Percentiles rank a stretch among this genome's conserved stretches.
Evolutionary conservation across 2,797 vertebrate genomes (phyloP).

Genomic region (Tenualosa ilisha): DNA sequence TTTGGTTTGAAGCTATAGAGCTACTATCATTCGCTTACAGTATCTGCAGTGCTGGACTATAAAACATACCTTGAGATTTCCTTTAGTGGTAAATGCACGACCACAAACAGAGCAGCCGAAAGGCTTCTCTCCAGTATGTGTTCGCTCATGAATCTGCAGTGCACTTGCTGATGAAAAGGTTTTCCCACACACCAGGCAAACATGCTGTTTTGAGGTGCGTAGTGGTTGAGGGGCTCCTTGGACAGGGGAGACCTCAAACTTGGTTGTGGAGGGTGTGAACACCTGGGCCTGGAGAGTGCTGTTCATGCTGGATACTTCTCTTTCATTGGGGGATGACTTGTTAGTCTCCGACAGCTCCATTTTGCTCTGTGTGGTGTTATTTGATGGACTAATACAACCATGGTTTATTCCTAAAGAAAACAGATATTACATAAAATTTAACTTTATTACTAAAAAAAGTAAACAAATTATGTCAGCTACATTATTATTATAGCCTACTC

Average conservation of each 20-base stretch:
- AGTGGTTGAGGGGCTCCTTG: conserved; percentile 64
- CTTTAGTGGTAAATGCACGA: conserved; percentile 98
- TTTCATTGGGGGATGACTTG: background rate
- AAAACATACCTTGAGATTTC: conserved; percentile 90
- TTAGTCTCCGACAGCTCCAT: conserved; percentile 33
- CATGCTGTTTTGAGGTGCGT: conserved; percentile 93
- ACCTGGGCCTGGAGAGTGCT: background rate
- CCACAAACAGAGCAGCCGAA: conserved; percentile 97
- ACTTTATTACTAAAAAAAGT: background rate
- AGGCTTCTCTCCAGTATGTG: conserved; percentile 97
- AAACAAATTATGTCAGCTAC: background rate
- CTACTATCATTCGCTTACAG: background rate
- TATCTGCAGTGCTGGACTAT: background rate
- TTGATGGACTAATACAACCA: conserved; percentile 77
- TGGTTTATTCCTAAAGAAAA: conserved; percentile 54
- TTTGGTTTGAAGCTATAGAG: background rate
- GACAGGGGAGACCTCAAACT: background rate
- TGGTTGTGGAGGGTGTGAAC: background rate
- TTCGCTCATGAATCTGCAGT: conserved; percentile 97
- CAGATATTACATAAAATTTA: background rate
- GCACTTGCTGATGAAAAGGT: conserved; percentile 99
- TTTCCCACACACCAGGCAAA: conserved; percentile 94
- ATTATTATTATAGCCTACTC: background rate
- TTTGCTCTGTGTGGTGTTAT: conserved; percentile 70
- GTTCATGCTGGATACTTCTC: background rate